Percentiles rank a stretch among this genome's conserved stretches.
Conservation (phyloP, 1,140 invertebrate species). For the Orchesella cincta region DNA sequence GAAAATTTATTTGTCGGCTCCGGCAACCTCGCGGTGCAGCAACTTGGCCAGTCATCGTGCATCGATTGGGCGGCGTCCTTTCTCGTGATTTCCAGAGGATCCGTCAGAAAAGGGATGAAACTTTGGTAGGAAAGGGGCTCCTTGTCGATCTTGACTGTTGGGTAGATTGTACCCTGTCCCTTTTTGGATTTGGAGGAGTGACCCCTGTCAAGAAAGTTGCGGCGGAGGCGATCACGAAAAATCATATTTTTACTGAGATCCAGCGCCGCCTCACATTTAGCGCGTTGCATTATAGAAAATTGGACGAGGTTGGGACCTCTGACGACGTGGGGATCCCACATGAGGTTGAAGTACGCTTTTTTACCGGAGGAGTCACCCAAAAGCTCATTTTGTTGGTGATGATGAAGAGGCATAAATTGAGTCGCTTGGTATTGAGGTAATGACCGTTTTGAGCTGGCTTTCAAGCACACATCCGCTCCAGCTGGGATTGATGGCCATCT, state of each 20-base stretch:
- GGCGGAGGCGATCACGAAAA: not conserved
- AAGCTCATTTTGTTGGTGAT: not conserved
- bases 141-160: not conserved
- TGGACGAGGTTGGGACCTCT: not conserved
- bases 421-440: not conserved
- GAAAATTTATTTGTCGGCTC: too few relatives aligned
- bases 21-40: too few relatives aligned
- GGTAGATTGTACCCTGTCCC: not conserved
- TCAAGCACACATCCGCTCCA: too few relatives aligned
- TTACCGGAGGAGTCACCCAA: not conserved
- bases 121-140: not conserved
- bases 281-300: not conserved
- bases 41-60: too few relatives aligned
- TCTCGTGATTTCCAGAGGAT: not conserved
- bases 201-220: not conserved
- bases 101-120: not conserved
- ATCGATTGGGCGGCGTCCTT: too few relatives aligned
- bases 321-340: not conserved
- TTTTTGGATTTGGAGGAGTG: not conserved
- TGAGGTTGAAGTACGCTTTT: not conserved
- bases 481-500: too few relatives aligned
- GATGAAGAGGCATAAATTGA: not conserved
- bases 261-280: not conserved
- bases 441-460: not conserved
- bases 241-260: not conserved